Percentiles rank a stretch among this genome's conserved stretches.
Conservation (phyloP, 2,888 invertebrate species). For the Ophion obscuratus region DNA sequence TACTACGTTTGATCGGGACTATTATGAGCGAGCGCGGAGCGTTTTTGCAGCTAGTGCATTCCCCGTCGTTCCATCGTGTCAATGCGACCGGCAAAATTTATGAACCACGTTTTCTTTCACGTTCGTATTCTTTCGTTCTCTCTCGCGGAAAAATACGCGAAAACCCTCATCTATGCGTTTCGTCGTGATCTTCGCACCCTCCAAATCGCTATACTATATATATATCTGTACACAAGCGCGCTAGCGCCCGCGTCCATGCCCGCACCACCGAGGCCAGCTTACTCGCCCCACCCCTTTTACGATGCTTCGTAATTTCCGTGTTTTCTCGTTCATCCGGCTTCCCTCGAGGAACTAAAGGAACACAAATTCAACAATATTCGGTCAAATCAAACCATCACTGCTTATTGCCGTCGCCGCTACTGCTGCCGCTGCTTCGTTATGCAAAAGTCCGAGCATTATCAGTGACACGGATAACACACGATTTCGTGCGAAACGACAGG, state of each 20-base stretch:
- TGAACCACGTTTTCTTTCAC: background rate
- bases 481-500: background rate
- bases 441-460: background rate
- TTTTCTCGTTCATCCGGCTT: background rate
- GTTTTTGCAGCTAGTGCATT: background rate
- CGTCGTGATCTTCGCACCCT: background rate
- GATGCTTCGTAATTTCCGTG: background rate
- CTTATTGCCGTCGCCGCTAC: background rate
- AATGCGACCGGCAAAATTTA: background rate
- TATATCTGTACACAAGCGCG: too few species aligned
- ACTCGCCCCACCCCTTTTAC: slow-evolving; percentile 1
- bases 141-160: background rate
- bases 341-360: background rate
- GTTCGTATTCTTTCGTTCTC: background rate
- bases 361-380: background rate
- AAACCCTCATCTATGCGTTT: background rate
- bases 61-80: background rate
- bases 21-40: background rate
- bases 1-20: background rate
- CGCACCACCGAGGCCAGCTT: background rate
- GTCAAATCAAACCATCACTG: background rate
- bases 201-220: background rate
- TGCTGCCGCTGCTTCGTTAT: background rate
- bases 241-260: background rate
- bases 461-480: background rate